phyloP scores from a whole-genome alignment of 1,140 invertebrate species.

The Brachionus plicatilis region DNA sequence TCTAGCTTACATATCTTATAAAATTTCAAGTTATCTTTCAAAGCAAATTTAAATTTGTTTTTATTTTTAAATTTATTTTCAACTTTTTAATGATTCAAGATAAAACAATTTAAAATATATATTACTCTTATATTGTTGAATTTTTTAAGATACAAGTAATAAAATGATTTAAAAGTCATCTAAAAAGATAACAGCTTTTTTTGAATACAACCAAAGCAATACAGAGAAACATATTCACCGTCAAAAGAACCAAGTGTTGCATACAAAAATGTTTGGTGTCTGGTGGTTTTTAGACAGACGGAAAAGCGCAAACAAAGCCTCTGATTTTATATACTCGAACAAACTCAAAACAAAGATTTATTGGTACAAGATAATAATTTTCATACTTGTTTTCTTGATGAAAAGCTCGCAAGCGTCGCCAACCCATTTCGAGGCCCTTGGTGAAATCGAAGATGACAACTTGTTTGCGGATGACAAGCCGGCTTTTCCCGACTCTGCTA shows the following conservation, averaged over 20 bases:
- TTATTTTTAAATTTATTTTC: background rate
- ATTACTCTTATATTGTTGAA: background rate
- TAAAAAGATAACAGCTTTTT: background rate
- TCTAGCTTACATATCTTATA: background rate
- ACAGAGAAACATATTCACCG: background rate
- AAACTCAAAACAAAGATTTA: background rate
- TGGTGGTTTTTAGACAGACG: conserved; percentile 7
- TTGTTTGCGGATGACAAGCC: background rate
- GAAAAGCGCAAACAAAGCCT: background rate
- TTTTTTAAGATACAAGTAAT: background rate
- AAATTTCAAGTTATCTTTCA: background rate
- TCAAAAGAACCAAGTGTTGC: background rate
- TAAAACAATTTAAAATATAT: background rate
- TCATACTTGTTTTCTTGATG: background rate
- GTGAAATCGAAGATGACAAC: background rate
- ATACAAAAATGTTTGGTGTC: conserved; percentile 1
- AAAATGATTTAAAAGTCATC: conserved; percentile 18
- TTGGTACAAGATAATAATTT: background rate
- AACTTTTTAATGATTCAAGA: background rate
- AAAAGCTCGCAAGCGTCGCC: background rate
- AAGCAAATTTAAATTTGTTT: background rate
- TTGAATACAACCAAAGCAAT: background rate
- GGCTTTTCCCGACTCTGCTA: background rate
- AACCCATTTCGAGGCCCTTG: background rate
- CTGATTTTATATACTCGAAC: background rate